Percentiles rank a stretch among this genome's conserved stretches.
Conservation (phyloP, 2,797 vertebrate genomes). For the Oryzias sinensis region DNA sequence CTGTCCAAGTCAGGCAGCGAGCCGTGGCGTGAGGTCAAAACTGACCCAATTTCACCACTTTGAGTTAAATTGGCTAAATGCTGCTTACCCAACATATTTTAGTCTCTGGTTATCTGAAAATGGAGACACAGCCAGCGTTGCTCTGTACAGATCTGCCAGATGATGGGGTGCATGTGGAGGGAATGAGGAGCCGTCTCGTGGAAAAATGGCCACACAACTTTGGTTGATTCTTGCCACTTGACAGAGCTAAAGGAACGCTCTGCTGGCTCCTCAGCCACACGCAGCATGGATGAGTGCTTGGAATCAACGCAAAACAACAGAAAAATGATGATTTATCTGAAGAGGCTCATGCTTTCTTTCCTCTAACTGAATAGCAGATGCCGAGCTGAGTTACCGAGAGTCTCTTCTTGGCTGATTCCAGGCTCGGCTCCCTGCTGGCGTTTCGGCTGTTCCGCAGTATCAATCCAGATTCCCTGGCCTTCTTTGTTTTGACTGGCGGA, state of each 20-base stretch:
- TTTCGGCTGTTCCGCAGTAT: conserved; percentile 80
- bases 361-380: conserved; percentile 75
- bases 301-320: conserved; percentile 64
- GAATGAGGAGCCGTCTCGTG: conserved; percentile 40
- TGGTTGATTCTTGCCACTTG: conserved; percentile 44
- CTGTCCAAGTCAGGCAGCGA: conserved; percentile 53
- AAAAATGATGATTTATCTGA: conserved; percentile 72
- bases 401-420: conserved; percentile 76
- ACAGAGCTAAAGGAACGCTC: conserved; percentile 49
- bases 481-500: conserved; percentile 81
- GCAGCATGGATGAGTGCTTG: conserved; percentile 70
- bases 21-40: conserved; percentile 34
- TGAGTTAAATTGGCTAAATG: too few relatives aligned
- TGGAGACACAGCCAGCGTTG: conserved; percentile 51
- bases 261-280: conserved; percentile 62
- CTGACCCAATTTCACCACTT: too few relatives aligned
- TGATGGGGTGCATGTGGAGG: conserved; percentile 42
- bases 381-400: conserved; percentile 80
- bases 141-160: conserved; percentile 60
- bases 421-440: conserved; percentile 68
- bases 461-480: conserved; percentile 79
- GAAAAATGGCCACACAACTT: conserved; percentile 51
- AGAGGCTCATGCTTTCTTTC: conserved; percentile 78
- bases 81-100: too few relatives aligned
- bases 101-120: conserved; percentile 1